Percentiles rank a stretch among this genome's conserved stretches.
Evolutionary conservation across 2,888 invertebrate species (phyloP).

Genomic region (Stegana nigrithorax): DNA sequence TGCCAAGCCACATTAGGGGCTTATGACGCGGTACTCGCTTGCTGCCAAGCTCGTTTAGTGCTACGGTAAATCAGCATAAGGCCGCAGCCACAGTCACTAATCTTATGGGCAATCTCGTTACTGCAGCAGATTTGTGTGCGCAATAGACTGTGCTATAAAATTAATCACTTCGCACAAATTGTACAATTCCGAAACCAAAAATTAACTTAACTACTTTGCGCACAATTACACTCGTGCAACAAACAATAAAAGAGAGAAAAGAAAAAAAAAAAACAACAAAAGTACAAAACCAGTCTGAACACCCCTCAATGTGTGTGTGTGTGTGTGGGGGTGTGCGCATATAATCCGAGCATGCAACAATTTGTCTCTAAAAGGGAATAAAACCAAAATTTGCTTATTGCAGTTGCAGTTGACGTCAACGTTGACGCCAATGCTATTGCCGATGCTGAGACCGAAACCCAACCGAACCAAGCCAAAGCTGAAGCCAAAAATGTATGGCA

Average conservation of each 20-base stretch:
- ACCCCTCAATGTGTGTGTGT: too few relatives aligned
- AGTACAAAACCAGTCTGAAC: not conserved
- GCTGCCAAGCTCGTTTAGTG: too few relatives aligned
- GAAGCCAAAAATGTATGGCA: constrained; percentile 63
- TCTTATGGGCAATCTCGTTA: too few relatives aligned
- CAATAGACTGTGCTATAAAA: constrained; percentile 48
- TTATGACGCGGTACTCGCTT: too few relatives aligned
- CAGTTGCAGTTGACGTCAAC: too few relatives aligned
- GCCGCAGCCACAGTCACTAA: too few relatives aligned
- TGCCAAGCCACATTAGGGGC: too few relatives aligned
- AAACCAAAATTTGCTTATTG: constrained; percentile 10
- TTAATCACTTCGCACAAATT: constrained; percentile 53
- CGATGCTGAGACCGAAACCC: not conserved
- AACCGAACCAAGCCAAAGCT: not conserved
- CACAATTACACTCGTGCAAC: constrained; percentile 9
- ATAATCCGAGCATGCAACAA: not conserved
- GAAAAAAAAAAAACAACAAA: not conserved
- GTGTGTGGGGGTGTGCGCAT: too few relatives aligned
- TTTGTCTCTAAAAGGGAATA: constrained; percentile 15
- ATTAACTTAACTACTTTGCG: constrained; percentile 48
- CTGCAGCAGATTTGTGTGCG: too few relatives aligned
- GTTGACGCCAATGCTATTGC: not conserved
- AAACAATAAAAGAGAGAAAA: not conserved
- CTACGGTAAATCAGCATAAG: too few relatives aligned
- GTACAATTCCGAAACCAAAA: constrained; percentile 55